A percentile compares a stretch with the other conserved stretches of the same genome.
Conservation (phyloP, 1,140 invertebrate genomes). For the Drosophila ficusphila region DNA sequence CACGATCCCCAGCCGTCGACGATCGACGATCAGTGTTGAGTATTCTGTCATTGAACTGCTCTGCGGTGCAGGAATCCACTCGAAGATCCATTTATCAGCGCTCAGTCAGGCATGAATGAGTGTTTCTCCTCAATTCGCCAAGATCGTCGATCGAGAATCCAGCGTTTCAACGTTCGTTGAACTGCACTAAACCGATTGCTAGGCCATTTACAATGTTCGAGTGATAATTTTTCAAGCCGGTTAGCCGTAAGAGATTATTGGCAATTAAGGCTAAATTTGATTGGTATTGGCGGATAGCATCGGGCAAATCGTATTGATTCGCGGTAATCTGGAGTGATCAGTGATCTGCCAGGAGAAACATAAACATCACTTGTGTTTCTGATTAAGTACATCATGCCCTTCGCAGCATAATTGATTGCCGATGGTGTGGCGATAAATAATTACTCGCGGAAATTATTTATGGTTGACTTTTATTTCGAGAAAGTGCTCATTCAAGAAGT, state of each 20-base stretch:
- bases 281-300: constrained; percentile 15
- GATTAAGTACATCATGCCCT: constrained; percentile 6
- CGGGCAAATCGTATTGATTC: constrained; percentile 30
- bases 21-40: constrained; percentile 52
- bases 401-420: constrained; percentile 4
- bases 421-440: not conserved
- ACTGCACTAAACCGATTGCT: constrained; percentile 42
- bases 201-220: constrained; percentile 45
- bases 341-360: constrained; percentile 1
- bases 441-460: no score
- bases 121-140: constrained; percentile 20
- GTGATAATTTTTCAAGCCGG: constrained; percentile 52
- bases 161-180: constrained; percentile 54
- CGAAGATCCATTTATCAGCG: constrained; percentile 45
- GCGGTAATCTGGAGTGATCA: constrained; percentile 12
- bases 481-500: no score
- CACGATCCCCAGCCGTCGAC: constrained; percentile 1
- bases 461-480: no score
- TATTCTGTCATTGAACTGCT: constrained; percentile 67
- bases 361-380: constrained; percentile 24
- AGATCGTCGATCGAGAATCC: constrained; percentile 29
- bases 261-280: constrained; percentile 33
- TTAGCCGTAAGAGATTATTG: constrained; percentile 17
- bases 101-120: constrained; percentile 47
- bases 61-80: constrained; percentile 43